These are phyloP conservation scores for Branchellion lobata DNA, from an alignment of 2,888 invertebrate genomes.

Conservation along the genomic window DNA sequence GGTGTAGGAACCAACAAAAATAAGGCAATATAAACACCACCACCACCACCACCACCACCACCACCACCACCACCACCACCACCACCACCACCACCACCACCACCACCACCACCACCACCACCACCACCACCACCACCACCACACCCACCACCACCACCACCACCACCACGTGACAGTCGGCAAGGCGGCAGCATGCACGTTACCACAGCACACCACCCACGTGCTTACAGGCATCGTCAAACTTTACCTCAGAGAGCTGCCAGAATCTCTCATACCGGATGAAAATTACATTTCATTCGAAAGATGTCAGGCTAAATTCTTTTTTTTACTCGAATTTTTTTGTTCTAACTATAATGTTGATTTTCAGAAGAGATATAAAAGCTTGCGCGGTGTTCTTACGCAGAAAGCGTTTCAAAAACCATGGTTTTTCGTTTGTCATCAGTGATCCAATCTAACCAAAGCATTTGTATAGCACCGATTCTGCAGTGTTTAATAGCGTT, in stretches of 20 bases:
- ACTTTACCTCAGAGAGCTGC: constrained; percentile 41
- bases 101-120: not conserved
- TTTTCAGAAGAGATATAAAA: too few relatives aligned
- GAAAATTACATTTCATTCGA: constrained; percentile 11
- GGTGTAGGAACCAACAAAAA: too few relatives aligned
- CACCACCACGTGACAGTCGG: not conserved
- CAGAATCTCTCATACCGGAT: constrained; percentile 21
- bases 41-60: too few relatives aligned
- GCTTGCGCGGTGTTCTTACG: too few relatives aligned
- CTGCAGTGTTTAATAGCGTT: not conserved
- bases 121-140: not conserved
- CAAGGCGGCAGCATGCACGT: not conserved
- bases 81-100: not conserved
- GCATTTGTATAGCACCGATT: too few relatives aligned
- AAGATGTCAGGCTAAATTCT: constrained; percentile 16
- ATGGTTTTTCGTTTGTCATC: too few relatives aligned
- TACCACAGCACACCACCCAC: constrained; percentile 1
- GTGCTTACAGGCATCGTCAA: constrained; percentile 33
- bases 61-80: too few relatives aligned
- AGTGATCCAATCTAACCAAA: too few relatives aligned
- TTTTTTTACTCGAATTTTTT: not conserved
- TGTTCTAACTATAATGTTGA: too few relatives aligned
- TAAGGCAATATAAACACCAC: too few relatives aligned
- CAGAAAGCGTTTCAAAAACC: too few relatives aligned
- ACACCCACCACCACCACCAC: not conserved